Evolutionary conservation across 1,140 invertebrate genomes (phyloP), one percentile per base, ranked within the genome.

Genomic region (Spodoptera frugiperda): DNA sequence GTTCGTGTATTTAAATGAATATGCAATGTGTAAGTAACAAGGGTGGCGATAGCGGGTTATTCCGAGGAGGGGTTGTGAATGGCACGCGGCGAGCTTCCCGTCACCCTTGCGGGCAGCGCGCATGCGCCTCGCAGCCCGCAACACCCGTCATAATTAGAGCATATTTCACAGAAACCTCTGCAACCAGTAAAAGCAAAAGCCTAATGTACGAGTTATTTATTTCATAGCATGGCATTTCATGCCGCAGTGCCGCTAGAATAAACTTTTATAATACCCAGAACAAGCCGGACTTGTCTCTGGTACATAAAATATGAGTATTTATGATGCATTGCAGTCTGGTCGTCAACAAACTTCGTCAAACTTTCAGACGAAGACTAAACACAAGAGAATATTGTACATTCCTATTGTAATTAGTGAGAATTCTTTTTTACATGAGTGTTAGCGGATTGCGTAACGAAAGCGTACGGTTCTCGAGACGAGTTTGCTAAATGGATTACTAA

Each of bases 81-180:
- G 78, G 74, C 71, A 30, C 25, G 44, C 12, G 51, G 75, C 65
- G 51, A 51, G 67, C 70, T 21, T 70, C 72, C 44, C 44, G 63
- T 51, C 48, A n/a, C 46, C 59, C 44, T 46, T 19, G 68, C 46
- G 39, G 70, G 19, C 25, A 12, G 19, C 49, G 74, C 81, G 84
- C 82, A 83, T 82, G 84, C 84, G 83, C 57, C 21, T 21, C 12
- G 59, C 33, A 3, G 14, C 33, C n/a, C 55, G 48, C 63, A 21
- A 61, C 71, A 77, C 76, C 80, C 78, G 75, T 79, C 76, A 80
- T 82, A 84, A 84, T 84, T 82, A 80, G 65, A 82, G 44, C 76
- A 80, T 80, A 82, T 82, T 78, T 81, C 76, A 76, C 75, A 54
- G 77, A 68, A 82, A 77, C 48, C 81, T 71, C 71, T 65, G 68